Conservation (phyloP, 2,888 invertebrate species). For the Fragum fragum region DNA sequence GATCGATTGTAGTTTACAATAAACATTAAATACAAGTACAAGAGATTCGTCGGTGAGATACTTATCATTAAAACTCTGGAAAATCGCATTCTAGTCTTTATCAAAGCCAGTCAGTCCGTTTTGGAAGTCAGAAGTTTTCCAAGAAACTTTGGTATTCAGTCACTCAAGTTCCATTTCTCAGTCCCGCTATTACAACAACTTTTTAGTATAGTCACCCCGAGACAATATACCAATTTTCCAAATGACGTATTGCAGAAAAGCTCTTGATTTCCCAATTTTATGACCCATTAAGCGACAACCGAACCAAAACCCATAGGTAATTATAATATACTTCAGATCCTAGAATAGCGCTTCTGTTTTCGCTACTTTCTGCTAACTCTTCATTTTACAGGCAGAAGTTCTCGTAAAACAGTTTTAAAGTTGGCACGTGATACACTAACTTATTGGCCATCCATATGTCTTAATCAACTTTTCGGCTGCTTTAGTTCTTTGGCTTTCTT, state of each 20-base stretch:
- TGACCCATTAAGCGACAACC: conserved; percentile 51
- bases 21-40: too few relatives aligned
- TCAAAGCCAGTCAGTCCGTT: too few relatives aligned
- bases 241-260: conserved; percentile 23
- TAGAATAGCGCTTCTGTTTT: conserved; percentile 7
- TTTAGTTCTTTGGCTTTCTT: too few relatives aligned
- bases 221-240: not conserved
- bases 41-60: too few relatives aligned
- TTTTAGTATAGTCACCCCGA: too few relatives aligned
- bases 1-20: too few relatives aligned
- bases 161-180: too few relatives aligned
- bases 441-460: not conserved
- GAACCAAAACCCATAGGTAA: conserved; percentile 29
- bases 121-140: too few relatives aligned
- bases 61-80: too few relatives aligned
- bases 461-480: conserved; percentile 1
- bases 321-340: conserved; percentile 25
- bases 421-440: conserved; percentile 7
- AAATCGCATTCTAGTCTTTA: too few relatives aligned
- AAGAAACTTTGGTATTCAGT: too few relatives aligned
- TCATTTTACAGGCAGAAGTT: not conserved
- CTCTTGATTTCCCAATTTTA: conserved; percentile 61
- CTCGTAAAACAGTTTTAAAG: conserved; percentile 14
- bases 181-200: too few relatives aligned
- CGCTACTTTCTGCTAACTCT: not conserved